Evolutionary conservation across 2,797 vertebrate species (phyloP), one percentile per base, ranked within the genome.

Genomic region (Mionectes olivaceus): DNA sequence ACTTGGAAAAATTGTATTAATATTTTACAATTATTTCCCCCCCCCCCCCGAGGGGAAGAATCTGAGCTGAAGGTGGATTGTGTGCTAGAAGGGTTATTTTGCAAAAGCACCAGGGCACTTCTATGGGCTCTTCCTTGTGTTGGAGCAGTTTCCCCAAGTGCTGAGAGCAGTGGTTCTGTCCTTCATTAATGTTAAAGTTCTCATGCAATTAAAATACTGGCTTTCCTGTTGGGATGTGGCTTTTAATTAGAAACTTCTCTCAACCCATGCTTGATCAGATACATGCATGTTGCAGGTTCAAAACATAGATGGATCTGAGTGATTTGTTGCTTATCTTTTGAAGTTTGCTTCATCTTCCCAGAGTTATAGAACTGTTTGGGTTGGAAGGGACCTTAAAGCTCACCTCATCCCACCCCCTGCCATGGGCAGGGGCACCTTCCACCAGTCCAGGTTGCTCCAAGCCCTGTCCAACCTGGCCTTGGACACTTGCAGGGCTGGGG

Each of bases 1-100:
- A 93, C 87, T 96, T 76, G 9, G 43, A 78, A 78, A 80, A 93
- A 94, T 56, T 79, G 47, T 55, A 82, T 27, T 68, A 52, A 67
- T 83, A 37, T 60, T 71, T 87, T 63, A 83, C 87, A 44, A 81
- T n/a, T n/a, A n/a, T n/a, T n/a, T n/a, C n/a, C n/a, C n/a, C n/a
- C n/a, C n/a, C n/a, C n/a, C n/a, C 73, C 47, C 19, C 13, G 76
- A 86, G 21, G 46, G 47, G 87, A 71, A 69, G 70, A 76, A 88
- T 67, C 83, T 7, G 13, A 27, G 63, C 37, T 61, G 70, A 35
- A 47, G 35, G 8, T 16, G 30, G 17, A 22, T 70, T 8, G 9
- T 27, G n/a, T 85, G 86, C 87, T 81, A 27, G 33, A 37, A 14
- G 23, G 41, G 39, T 63, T 49, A 2, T 80, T 41, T 83, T 61